Evolutionary conservation across 2,797 vertebrate genomes (phyloP).

Genomic region (Ptychobarbus kaznakovi): DNA sequence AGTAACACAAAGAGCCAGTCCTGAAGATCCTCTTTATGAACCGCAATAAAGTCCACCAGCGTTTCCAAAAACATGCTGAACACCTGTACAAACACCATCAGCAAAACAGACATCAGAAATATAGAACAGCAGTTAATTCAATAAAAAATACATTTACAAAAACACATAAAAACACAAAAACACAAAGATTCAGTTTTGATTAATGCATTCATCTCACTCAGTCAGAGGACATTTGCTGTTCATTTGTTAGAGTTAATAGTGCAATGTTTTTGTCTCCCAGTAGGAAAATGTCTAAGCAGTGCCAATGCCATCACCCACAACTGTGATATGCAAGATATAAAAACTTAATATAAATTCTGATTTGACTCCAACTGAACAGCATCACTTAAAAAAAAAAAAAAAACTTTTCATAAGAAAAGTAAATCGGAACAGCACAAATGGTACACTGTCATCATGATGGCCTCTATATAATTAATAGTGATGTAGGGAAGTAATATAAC

Average conservation of each 20-base stretch:
- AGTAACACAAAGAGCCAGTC: constrained; percentile 96
- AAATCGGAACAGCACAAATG: background rate
- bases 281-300: constrained; percentile 12
- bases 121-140: constrained; percentile 74
- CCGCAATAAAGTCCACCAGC: constrained; percentile 92
- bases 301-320: constrained; percentile 7
- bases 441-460: background rate
- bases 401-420: background rate
- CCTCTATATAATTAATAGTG: background rate
- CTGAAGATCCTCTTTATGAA: constrained; percentile 95
- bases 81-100: constrained; percentile 79
- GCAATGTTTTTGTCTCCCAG: constrained; percentile 4
- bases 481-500: background rate
- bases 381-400: background rate
- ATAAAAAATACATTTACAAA: background rate
- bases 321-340: background rate
- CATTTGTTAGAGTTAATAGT: constrained; percentile 11
- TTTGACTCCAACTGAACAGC: background rate
- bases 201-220: constrained; percentile 14
- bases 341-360: background rate
- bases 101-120: constrained; percentile 52
- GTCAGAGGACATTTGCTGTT: background rate
- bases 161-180: no score
- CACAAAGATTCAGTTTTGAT: background rate
- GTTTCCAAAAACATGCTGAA: constrained; percentile 99